Evolutionary conservation across 2,888 invertebrate genomes (phyloP).

Genomic region (Ormyrus nitidulus): DNA sequence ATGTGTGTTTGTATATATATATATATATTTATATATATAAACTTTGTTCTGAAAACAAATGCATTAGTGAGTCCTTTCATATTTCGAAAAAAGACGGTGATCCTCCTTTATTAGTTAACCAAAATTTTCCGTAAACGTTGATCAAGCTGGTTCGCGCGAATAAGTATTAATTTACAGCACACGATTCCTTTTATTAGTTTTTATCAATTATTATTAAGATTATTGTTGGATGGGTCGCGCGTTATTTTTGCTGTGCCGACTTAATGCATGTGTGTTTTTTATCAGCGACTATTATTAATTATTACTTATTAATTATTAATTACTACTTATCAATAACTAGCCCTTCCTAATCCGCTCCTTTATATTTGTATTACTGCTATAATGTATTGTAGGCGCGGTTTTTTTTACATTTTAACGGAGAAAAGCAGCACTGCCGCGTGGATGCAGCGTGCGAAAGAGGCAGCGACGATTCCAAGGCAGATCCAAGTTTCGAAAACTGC

Average conservation of each 20-base stretch:
- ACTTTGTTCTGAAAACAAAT: neutral
- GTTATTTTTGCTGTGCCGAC: conserved; percentile 45
- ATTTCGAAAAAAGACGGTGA: conserved; percentile 5
- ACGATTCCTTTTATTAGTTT: conserved; percentile 52
- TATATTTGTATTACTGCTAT: conserved; percentile 6
- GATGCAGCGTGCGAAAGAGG: conserved; percentile 3
- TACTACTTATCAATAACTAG: conserved; percentile 36
- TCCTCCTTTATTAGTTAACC: conserved; percentile 24
- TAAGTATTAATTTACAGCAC: conserved; percentile 50
- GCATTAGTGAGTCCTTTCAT: neutral
- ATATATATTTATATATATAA: too few relatives aligned
- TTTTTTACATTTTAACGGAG: conserved; percentile 17
- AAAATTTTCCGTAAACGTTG: conserved; percentile 24
- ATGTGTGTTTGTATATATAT: too few relatives aligned
- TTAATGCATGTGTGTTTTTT: conserved; percentile 58
- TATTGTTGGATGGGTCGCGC: conserved; percentile 60
- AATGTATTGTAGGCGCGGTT: neutral
- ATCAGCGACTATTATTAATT: conserved; percentile 46
- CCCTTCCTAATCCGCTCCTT: neutral
- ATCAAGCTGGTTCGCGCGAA: conserved; percentile 27
- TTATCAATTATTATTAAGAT: conserved; percentile 54
- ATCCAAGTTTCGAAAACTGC: neutral
- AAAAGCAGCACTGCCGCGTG: conserved; percentile 23
- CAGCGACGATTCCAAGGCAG: neutral
- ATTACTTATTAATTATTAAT: conserved; percentile 33